Evolutionary conservation across 2,797 vertebrate species (phyloP).

Genomic region (Sebastiscus tertius): DNA sequence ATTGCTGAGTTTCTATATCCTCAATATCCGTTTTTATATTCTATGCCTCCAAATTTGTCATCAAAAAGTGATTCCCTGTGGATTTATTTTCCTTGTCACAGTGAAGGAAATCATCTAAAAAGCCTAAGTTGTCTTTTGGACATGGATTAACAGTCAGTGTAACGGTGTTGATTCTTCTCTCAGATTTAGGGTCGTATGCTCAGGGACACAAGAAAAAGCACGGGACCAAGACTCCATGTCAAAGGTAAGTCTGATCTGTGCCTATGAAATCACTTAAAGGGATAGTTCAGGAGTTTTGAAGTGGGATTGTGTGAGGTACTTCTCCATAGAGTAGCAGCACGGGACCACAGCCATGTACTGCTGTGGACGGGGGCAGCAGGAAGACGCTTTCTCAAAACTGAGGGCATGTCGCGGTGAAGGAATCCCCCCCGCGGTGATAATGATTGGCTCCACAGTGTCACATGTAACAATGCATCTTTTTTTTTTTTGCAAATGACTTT

Average conservation of each 20-base stretch:
- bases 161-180: neutral
- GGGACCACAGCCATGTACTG: too few relatives aligned
- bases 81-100: neutral
- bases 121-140: neutral
- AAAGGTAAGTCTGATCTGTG: slow-evolving; percentile 58
- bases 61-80: neutral
- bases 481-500: too few relatives aligned
- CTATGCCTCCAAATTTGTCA: neutral
- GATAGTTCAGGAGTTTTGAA: too few relatives aligned
- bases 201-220: slow-evolving; percentile 80
- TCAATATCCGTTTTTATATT: neutral
- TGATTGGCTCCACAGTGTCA: too few relatives aligned
- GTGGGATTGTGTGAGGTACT: neutral
- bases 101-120: neutral
- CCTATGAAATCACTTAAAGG: neutral
- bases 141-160: neutral
- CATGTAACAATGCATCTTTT: too few relatives aligned
- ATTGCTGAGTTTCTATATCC: neutral
- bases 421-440: too few relatives aligned
- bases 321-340: neutral
- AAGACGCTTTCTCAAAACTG: too few relatives aligned
- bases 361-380: too few relatives aligned
- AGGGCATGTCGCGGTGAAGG: too few relatives aligned
- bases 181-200: slow-evolving; percentile 66
- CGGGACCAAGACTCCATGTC: slow-evolving; percentile 74